These are phyloP conservation scores for Sturmia bella DNA, from an alignment of 2,888 invertebrate species.

Conservation along the genomic window DNA sequence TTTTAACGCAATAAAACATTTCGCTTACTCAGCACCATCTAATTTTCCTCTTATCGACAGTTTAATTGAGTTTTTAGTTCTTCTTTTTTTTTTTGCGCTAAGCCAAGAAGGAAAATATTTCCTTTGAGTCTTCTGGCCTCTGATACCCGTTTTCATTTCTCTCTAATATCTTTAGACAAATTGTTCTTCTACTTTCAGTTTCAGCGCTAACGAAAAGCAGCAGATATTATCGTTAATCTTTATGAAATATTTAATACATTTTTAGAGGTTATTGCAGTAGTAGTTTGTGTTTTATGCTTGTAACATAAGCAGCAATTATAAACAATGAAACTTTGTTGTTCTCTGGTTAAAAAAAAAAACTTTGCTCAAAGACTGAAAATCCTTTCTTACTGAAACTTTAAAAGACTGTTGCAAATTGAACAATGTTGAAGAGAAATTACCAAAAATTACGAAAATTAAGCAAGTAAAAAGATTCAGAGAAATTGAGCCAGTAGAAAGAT, in stretches of 20 bases:
- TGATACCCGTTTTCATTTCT: conserved; percentile 1
- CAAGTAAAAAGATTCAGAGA: too few species aligned
- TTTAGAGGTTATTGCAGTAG: conserved; percentile 15
- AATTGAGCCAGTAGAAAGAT: too few species aligned
- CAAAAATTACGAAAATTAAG: too few species aligned
- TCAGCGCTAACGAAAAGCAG: neutral
- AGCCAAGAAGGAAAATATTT: neutral
- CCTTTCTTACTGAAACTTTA: conserved; percentile 12
- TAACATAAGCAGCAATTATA: conserved; percentile 34
- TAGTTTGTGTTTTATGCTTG: neutral
- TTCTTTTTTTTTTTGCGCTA: too few species aligned
- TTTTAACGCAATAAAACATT: too few species aligned
- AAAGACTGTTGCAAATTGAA: neutral
- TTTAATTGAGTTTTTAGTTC: too few species aligned
- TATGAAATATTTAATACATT: conserved; percentile 23
- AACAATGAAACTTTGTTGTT: neutral
- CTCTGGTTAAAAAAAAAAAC: conserved; percentile 31
- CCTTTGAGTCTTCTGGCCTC: neutral
- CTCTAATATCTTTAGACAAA: conserved; percentile 2
- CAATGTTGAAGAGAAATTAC: conserved; percentile 6
- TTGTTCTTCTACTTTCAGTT: conserved; percentile 23
- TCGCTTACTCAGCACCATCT: too few species aligned
- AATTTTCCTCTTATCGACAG: too few species aligned
- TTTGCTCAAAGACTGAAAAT: conserved; percentile 1
- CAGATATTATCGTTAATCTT: neutral